Evolutionary conservation across 2,797 vertebrate species (phyloP), one percentile per base, ranked within the genome.

Genomic region (Iguana delicatissima): DNA sequence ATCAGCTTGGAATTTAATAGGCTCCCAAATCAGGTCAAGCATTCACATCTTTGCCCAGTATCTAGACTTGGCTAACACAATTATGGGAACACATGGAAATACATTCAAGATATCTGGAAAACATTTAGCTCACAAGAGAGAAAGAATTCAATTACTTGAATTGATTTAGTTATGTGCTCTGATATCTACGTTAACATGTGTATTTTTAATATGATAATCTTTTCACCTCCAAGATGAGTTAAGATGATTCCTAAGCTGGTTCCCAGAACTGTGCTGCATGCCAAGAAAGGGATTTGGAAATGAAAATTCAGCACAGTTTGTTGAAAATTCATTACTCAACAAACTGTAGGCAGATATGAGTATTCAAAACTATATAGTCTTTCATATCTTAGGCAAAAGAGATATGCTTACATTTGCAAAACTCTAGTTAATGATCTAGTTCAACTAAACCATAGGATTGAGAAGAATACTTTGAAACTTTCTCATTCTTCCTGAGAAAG

Each of bases 231-330:
- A 67, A n/a, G 89, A 90, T 87, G 69, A 87, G 5, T 59, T 64
- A 82, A 64, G 88, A 94, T 42, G 84, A 10, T 13, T 29, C 94
- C 91, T 92, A 91, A 88, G 72, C 91, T 90, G 89, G 20, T 86
- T 93, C 91, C 42, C 59, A 84, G 46, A 91, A 94, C 92, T 82
- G 88, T 80, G 59, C 80, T 82, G 89, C 79, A 38, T 55, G 77
- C 72, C 16, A 1, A 20, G 85, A 92, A 55, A 85, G 46, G 14
- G 80, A 79, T 1, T 84, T 67, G 24, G 80, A 64, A 92, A 38
- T 14, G 83, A 86, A 50, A 87, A 77, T 38, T 46, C 26, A 69
- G 3, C 26, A 67, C 64, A 67, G 64, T 9, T 69, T 32, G 67
- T 32, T 69, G 26, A 69, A 29, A 24, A 46, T 24, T 26, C 29